Percentiles rank a stretch among this genome's conserved stretches.
Conservation (phyloP, 2,888 invertebrate genomes). For the Drosophila suboccidentalis region DNA sequence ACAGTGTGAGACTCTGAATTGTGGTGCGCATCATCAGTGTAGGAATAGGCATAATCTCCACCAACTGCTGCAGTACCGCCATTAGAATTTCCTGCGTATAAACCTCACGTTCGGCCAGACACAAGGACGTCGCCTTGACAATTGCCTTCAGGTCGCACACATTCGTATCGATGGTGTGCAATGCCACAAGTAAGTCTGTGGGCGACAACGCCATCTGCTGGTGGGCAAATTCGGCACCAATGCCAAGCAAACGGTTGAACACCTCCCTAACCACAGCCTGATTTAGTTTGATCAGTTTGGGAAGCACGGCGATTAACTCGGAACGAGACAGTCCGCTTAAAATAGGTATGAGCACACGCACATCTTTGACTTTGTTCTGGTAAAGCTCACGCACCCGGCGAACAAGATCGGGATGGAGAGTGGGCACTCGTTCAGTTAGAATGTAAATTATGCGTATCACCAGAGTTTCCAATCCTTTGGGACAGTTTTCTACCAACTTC, state of each 20-base stretch:
- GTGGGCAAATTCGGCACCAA: conserved; percentile 87
- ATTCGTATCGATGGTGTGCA: conserved; percentile 95
- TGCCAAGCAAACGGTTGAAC: conserved; percentile 94
- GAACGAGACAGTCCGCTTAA: conserved; percentile 95
- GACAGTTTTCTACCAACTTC: conserved; percentile 95
- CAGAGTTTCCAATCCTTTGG: conserved; percentile 97
- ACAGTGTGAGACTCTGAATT: conserved; percentile 95
- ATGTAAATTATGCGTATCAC: conserved; percentile 98
- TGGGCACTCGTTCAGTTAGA: conserved; percentile 94
- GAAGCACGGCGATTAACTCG: conserved; percentile 94
- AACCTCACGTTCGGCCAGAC: conserved; percentile 95
- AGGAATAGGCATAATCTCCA: conserved; percentile 95
- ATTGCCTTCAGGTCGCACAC: conserved; percentile 97
- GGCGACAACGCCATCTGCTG: conserved; percentile 91
- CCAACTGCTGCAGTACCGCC: conserved; percentile 96
- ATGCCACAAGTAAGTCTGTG: conserved; percentile 94
- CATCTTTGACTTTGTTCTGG: conserved; percentile 96
- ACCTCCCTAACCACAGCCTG: conserved; percentile 97
- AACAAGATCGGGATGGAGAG: conserved; percentile 91
- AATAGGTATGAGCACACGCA: conserved; percentile 98
- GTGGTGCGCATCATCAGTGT: conserved; percentile 98
- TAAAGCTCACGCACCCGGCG: conserved; percentile 95
- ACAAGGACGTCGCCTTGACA: conserved; percentile 96
- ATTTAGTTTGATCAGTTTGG: conserved; percentile 97
- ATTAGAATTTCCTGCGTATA: conserved; percentile 96